Conservation (phyloP, 2,888 invertebrate species). For the Agrotis clavis region DNA sequence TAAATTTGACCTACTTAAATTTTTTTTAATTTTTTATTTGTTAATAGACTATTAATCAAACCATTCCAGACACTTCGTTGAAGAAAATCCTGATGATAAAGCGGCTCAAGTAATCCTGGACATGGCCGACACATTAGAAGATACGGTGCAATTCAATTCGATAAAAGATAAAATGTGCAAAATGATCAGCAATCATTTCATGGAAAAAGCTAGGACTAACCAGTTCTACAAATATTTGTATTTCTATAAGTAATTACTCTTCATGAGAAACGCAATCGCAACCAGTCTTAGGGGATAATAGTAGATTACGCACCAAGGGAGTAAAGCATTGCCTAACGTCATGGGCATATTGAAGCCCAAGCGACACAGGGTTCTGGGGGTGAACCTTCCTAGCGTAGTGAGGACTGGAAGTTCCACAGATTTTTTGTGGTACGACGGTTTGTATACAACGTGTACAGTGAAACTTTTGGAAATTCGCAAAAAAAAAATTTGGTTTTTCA, state of each 20-base stretch:
- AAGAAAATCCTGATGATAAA: conserved; percentile 73
- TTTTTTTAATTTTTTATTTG: no score
- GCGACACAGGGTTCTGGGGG: no score
- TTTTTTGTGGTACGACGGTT: no score
- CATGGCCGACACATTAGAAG: conserved; percentile 72
- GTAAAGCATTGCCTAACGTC: no score
- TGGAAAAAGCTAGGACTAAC: conserved; percentile 60
- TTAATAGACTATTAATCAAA: neutral
- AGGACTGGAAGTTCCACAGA: no score
- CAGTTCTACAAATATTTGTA: conserved; percentile 78
- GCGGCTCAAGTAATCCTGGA: conserved; percentile 71
- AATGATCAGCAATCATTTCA: conserved; percentile 74
- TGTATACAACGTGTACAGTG: no score
- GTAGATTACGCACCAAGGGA: no score
- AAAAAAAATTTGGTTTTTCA: no score
- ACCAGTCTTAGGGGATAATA: conserved; percentile 23
- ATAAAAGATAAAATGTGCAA: conserved; percentile 74
- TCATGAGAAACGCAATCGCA: conserved; percentile 42
- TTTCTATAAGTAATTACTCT: conserved; percentile 65
- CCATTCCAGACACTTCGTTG: conserved; percentile 71
- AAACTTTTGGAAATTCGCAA: no score
- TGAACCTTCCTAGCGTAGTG: no score
- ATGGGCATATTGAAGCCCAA: no score
- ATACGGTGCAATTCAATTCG: conserved; percentile 70
- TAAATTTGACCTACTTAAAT: neutral